Evolutionary conservation across 2,797 vertebrate genomes (phyloP).

Genomic region (Liasis olivaceus): DNA sequence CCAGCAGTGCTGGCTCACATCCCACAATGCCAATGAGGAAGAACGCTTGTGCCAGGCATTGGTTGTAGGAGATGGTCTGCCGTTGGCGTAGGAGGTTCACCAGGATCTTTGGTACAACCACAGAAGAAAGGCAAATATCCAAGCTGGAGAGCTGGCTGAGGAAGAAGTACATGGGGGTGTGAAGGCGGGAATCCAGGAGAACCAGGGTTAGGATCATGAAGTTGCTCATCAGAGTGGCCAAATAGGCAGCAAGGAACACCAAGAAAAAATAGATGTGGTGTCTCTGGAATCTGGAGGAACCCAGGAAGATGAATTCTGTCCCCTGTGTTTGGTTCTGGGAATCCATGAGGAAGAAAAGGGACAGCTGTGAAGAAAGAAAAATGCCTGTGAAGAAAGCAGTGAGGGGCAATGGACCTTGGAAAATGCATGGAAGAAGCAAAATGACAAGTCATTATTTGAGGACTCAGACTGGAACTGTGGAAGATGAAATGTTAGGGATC

Average conservation of each 20-base stretch:
- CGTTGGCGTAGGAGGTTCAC: background rate
- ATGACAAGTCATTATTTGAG: background rate
- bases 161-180: too few species aligned
- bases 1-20: background rate
- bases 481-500: background rate
- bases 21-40: background rate
- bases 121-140: background rate
- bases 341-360: background rate
- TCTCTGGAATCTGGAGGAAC: too few species aligned
- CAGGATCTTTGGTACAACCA: background rate
- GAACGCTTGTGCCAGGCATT: background rate
- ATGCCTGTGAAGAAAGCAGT: background rate
- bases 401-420: background rate
- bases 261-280: too few species aligned
- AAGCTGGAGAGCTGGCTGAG: too few species aligned
- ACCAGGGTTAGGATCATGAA: too few species aligned
- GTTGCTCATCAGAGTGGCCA: too few species aligned
- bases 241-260: too few species aligned
- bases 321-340: too few species aligned
- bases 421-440: background rate
- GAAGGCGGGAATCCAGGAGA: too few species aligned
- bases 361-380: background rate
- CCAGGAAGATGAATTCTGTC: too few species aligned
- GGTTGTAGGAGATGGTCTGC: fast-evolving
- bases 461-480: background rate